Evolutionary conservation across 2,888 invertebrate species (phyloP).

Genomic region (Oscheius myriophilus): DNA sequence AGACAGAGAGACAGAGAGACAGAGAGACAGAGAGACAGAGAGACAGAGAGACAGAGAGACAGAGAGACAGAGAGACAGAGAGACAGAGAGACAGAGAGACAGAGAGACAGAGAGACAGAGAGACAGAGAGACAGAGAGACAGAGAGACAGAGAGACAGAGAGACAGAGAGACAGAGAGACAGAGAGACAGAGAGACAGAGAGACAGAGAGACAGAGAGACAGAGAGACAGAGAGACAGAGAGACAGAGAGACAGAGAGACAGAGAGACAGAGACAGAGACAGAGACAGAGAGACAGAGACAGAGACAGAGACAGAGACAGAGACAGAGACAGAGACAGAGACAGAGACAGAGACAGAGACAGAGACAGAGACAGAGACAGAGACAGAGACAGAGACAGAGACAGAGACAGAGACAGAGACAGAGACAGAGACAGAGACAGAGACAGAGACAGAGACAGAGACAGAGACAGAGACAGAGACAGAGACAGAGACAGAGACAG

Average conservation of each 20-base stretch:
- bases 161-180: background rate
- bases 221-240: background rate
- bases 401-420: background rate
- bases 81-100: constrained; percentile 9
- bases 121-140: background rate
- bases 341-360: background rate
- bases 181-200: background rate
- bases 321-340: constrained; percentile 7
- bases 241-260: background rate
- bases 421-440: constrained; percentile 2
- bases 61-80: background rate
- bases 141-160: constrained; percentile 5
- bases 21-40: constrained; percentile 5
- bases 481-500: background rate
- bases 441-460: background rate
- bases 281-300: no score
- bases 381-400: constrained; percentile 1
- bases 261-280: constrained; percentile 3
- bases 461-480: constrained; percentile 3
- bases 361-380: background rate
- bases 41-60: background rate
- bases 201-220: constrained; percentile 3
- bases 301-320: background rate
- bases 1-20: background rate
- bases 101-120: background rate